phyloP scores from a whole-genome alignment of 2,113 vertebrate species.

The Salvelinus fontinalis region DNA sequence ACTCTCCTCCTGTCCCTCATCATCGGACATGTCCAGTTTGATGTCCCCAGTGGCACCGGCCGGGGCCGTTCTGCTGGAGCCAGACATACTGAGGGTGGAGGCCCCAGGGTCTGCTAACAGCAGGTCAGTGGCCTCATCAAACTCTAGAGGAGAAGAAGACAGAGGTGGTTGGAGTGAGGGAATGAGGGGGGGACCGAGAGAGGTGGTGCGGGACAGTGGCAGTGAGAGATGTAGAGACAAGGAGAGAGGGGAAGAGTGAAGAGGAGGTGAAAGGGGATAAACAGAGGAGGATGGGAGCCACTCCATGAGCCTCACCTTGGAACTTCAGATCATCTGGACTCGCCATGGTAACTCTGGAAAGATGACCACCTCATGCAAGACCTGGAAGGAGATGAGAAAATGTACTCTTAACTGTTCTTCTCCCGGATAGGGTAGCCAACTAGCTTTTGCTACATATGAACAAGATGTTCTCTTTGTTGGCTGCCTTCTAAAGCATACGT shows the following conservation, averaged over 20 bases:
- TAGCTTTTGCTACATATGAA: no score
- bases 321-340: slow-evolving; percentile 78
- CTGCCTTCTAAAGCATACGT: no score
- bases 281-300: no score
- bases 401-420: neutral
- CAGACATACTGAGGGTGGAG: slow-evolving; percentile 60
- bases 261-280: neutral
- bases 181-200: neutral
- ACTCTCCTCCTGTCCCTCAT: slow-evolving; percentile 73
- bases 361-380: slow-evolving; percentile 23
- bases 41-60: slow-evolving; percentile 64
- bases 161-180: neutral
- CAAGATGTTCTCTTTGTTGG: no score
- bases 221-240: neutral
- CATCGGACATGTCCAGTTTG: slow-evolving; percentile 70
- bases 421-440: neutral
- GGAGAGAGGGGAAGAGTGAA: neutral
- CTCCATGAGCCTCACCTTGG: slow-evolving; percentile 67
- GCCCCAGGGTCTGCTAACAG: slow-evolving; percentile 74
- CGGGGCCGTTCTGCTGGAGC: slow-evolving; percentile 13
- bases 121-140: slow-evolving; percentile 79
- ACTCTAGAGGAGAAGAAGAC: slow-evolving; percentile 66
- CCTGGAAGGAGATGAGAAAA: slow-evolving; percentile 13
- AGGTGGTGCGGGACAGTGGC: neutral
- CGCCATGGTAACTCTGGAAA: slow-evolving; percentile 68